Conservation (phyloP, 2,113 vertebrate genomes). For the Rissa tridactyla region DNA sequence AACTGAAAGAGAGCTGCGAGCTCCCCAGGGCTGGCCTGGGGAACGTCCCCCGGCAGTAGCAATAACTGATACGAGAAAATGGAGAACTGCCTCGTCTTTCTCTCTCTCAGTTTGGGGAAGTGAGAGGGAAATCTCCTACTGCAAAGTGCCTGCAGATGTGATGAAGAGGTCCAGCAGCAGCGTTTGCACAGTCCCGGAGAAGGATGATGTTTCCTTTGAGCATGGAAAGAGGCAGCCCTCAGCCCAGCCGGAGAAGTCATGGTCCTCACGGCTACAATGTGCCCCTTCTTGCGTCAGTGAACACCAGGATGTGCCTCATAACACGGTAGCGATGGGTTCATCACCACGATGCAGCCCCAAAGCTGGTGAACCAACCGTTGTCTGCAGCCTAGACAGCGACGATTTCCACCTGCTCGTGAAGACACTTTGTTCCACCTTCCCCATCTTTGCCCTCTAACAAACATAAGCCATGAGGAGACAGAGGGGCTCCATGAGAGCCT, state of each 20-base stretch:
- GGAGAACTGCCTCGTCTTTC: not conserved
- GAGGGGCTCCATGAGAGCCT: not conserved
- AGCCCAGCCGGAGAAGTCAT: accelerated
- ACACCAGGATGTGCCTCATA: not conserved
- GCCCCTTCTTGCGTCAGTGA: not conserved
- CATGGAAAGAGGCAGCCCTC: not conserved
- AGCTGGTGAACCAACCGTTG: not conserved
- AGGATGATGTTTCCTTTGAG: not conserved
- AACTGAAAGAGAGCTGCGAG: not conserved
- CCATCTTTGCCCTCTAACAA: not conserved
- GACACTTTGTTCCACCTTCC: not conserved
- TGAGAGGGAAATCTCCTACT: not conserved
- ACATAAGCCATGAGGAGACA: accelerated
- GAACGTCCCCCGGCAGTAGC: not conserved
- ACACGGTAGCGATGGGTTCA: accelerated
- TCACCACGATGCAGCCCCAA: not conserved
- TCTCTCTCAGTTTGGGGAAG: not conserved
- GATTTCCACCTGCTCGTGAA: not conserved
- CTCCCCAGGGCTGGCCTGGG: not conserved
- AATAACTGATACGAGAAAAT: not conserved
- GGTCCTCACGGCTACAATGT: not conserved
- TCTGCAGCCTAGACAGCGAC: not conserved
- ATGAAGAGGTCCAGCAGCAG: not conserved
- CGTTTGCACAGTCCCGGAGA: not conserved
- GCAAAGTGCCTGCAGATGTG: not conserved